These are phyloP conservation scores for Cerastoderma edule DNA, from an alignment of 2,888 invertebrate species.

Conservation along the genomic window DNA sequence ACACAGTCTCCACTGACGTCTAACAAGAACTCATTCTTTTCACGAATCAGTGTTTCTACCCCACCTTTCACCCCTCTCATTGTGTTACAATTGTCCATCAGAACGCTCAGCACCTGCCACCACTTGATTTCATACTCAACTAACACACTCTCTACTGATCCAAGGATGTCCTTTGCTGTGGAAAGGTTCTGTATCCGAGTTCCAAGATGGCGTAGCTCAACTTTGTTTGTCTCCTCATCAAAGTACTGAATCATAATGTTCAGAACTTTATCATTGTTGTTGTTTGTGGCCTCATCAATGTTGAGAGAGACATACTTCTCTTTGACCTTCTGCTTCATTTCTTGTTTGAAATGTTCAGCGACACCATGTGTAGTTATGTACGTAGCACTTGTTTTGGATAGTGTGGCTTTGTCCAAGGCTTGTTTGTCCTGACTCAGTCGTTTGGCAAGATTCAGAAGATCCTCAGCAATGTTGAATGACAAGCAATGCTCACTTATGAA, in stretches of 20 bases:
- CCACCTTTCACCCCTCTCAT: slow-evolving; percentile 40
- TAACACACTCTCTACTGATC: slow-evolving; percentile 20
- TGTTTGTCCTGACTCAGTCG: no score
- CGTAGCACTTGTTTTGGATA: background rate
- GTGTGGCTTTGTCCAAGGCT: no score
- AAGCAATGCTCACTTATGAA: no score
- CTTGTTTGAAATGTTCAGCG: slow-evolving; percentile 31
- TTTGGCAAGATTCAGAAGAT: no score
- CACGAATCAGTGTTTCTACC: slow-evolving; percentile 29
- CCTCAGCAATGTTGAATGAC: no score
- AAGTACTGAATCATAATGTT: slow-evolving; percentile 34
- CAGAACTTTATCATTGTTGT: slow-evolving; percentile 40
- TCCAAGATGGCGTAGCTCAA: slow-evolving; percentile 27
- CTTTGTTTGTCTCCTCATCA: slow-evolving; percentile 23
- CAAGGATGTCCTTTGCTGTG: slow-evolving; percentile 29
- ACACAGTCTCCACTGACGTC: slow-evolving; percentile 39
- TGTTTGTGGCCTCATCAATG: slow-evolving; percentile 44
- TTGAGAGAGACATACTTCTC: slow-evolving; percentile 27
- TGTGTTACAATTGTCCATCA: slow-evolving; percentile 48
- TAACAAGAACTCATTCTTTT: slow-evolving; percentile 27
- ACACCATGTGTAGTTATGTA: slow-evolving; percentile 35
- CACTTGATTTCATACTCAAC: slow-evolving; percentile 28
- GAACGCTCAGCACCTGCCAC: slow-evolving; percentile 27
- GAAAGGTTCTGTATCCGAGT: slow-evolving; percentile 29
- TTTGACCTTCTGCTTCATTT: slow-evolving; percentile 23